Conservation (phyloP, 2,113 vertebrate species). For the Tenebrosternarchus preto region DNA sequence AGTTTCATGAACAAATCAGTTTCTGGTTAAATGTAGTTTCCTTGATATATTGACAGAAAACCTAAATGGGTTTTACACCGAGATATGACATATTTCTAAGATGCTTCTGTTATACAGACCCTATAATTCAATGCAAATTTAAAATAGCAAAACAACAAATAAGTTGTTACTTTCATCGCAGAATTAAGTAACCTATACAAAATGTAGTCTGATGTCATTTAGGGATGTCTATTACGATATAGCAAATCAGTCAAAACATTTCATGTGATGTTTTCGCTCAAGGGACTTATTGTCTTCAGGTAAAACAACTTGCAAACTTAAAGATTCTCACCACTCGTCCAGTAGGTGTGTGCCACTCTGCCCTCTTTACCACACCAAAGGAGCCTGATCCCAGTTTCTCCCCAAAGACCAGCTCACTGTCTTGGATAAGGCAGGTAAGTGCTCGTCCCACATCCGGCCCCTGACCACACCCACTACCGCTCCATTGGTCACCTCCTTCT, state of each 20-base stretch:
- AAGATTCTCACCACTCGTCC: slow-evolving; percentile 76
- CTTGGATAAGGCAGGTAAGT: slow-evolving; percentile 82
- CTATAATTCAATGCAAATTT: too few relatives aligned
- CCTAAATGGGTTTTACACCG: too few relatives aligned
- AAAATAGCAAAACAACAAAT: too few relatives aligned
- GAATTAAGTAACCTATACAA: too few relatives aligned
- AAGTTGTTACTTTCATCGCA: too few relatives aligned
- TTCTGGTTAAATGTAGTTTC: background rate
- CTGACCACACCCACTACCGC: background rate
- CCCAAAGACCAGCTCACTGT: slow-evolving; percentile 76
- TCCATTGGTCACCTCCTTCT: slow-evolving; percentile 67
- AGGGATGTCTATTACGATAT: too few relatives aligned
- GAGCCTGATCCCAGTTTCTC: slow-evolving; percentile 84
- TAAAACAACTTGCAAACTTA: background rate
- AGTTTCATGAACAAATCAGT: background rate
- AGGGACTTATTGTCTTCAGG: background rate
- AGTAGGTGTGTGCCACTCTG: slow-evolving; percentile 78
- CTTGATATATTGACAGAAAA: too few relatives aligned
- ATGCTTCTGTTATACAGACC: too few relatives aligned
- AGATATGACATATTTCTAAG: too few relatives aligned
- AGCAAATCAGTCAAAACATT: too few relatives aligned
- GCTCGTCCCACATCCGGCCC: slow-evolving; percentile 65
- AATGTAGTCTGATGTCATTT: too few relatives aligned
- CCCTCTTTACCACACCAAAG: slow-evolving; percentile 84
- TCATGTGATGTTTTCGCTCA: too few relatives aligned